A percentile compares a stretch with the other conserved stretches of the same genome.
phyloP scores from a whole-genome alignment of 1,140 invertebrate species.

The Drosophila suzukii region DNA sequence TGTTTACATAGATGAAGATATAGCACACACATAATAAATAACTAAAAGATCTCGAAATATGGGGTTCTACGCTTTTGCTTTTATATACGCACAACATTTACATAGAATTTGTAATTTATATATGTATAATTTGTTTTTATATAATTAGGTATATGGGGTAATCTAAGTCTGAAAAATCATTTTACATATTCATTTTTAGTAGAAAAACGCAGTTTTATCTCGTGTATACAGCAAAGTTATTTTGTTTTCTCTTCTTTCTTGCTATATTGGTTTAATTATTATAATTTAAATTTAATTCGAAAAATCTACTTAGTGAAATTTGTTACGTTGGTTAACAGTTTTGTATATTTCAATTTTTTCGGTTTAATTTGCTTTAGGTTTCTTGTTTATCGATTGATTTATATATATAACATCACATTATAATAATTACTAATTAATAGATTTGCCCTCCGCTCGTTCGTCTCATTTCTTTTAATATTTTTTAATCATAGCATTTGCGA shows the following conservation, averaged over 20 bases:
- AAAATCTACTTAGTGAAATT: constrained; percentile 79
- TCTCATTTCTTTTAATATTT: constrained; percentile 8
- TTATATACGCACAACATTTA: constrained; percentile 50
- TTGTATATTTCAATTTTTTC: constrained; percentile 46
- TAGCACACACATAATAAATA: constrained; percentile 43
- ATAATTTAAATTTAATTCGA: constrained; percentile 73
- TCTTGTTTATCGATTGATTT: constrained; percentile 56
- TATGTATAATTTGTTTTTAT: constrained; percentile 43
- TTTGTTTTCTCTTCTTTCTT: constrained; percentile 27
- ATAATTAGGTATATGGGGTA: constrained; percentile 35
- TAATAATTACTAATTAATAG: constrained; percentile 83
- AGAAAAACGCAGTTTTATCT: constrained; percentile 64
- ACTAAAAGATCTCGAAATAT: constrained; percentile 31
- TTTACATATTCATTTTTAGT: constrained; percentile 67
- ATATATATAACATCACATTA: constrained; percentile 84
- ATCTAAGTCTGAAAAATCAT: constrained; percentile 66
- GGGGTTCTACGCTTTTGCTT: constrained; percentile 28
- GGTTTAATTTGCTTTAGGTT: constrained; percentile 28
- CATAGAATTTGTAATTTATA: constrained; percentile 43
- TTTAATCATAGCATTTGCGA: constrained; percentile 49
- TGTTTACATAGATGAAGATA: constrained; percentile 24
- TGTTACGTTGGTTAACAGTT: constrained; percentile 73
- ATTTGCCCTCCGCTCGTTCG: constrained; percentile 34
- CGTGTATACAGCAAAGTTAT: constrained; percentile 55
- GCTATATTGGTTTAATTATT: constrained; percentile 25